phyloP scores from a whole-genome alignment of 1,140 invertebrate species.

The Aethina tumida region DNA sequence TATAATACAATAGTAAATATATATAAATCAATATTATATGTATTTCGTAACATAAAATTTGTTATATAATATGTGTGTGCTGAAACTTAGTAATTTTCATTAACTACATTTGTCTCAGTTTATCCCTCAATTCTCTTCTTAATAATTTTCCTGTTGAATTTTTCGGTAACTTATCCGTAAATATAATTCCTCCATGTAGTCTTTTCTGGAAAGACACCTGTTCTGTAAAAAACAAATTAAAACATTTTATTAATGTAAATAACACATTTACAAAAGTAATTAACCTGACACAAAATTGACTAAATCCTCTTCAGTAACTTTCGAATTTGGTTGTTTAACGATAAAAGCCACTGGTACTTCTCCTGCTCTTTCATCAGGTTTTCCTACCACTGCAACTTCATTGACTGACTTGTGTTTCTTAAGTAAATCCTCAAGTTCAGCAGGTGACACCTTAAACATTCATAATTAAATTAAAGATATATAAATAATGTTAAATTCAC shows the following conservation, averaged over 20 bases:
- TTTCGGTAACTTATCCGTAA: conserved; percentile 53
- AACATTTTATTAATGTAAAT: conserved; percentile 5
- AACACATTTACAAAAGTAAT: neutral
- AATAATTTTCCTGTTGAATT: conserved; percentile 40
- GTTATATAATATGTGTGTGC: no score
- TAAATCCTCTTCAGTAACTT: conserved; percentile 30
- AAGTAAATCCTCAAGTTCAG: conserved; percentile 68
- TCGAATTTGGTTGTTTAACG: conserved; percentile 38
- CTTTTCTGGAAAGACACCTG: conserved; percentile 32
- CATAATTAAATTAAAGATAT: conserved; percentile 17
- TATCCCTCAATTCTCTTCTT: conserved; percentile 30
- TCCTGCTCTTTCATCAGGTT: conserved; percentile 51
- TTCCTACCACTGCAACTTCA: conserved; percentile 66
- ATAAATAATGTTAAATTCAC: no score
- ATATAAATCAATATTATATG: no score
- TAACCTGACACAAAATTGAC: conserved; percentile 30
- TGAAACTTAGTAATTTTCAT: no score
- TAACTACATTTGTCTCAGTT: no score
- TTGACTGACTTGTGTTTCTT: conserved; percentile 52
- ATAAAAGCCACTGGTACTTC: conserved; percentile 58
- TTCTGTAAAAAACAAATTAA: conserved; percentile 10
- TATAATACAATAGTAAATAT: no score
- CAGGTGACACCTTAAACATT: conserved; percentile 54
- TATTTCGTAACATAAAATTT: no score
- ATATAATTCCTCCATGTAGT: conserved; percentile 50